A percentile compares a stretch with the other conserved stretches of the same genome.
These are phyloP conservation scores for Cottoperca gobio DNA, from an alignment of 2,797 vertebrate species.

Conservation along the genomic window DNA sequence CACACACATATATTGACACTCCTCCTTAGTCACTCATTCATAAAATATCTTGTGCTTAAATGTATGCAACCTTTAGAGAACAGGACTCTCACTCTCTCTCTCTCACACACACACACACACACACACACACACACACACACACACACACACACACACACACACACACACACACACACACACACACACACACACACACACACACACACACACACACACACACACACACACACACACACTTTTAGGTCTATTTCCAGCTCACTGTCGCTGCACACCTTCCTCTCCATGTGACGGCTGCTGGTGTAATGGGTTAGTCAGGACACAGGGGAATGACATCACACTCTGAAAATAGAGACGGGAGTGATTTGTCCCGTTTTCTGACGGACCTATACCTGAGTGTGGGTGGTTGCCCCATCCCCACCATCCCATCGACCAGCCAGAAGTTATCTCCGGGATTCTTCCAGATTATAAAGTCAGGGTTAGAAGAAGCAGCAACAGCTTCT, in stretches of 20 bases:
- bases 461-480: constrained; percentile 31
- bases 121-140: too few species aligned
- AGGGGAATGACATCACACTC: constrained; percentile 75
- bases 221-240: too few species aligned
- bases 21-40: constrained; percentile 72
- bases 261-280: constrained; percentile 52
- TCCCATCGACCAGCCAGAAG: constrained; percentile 13
- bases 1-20: constrained; percentile 46
- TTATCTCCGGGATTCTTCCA: constrained; percentile 38
- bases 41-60: constrained; percentile 63
- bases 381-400: constrained; percentile 53
- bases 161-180: too few species aligned
- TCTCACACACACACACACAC: too few species aligned
- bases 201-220: too few species aligned
- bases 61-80: constrained; percentile 34
- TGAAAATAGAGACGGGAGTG: constrained; percentile 74
- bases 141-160: too few species aligned
- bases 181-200: too few species aligned
- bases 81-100: too few species aligned
- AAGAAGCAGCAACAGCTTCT: constrained; percentile 2
- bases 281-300: constrained; percentile 73
- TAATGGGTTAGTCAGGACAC: constrained; percentile 74
- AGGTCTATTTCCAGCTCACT: constrained; percentile 44
- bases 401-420: constrained; percentile 4
- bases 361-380: constrained; percentile 74